A percentile compares a stretch with the other conserved stretches of the same genome.
Conservation (phyloP, 2,797 vertebrate genomes). For the Pangasius macronema region DNA sequence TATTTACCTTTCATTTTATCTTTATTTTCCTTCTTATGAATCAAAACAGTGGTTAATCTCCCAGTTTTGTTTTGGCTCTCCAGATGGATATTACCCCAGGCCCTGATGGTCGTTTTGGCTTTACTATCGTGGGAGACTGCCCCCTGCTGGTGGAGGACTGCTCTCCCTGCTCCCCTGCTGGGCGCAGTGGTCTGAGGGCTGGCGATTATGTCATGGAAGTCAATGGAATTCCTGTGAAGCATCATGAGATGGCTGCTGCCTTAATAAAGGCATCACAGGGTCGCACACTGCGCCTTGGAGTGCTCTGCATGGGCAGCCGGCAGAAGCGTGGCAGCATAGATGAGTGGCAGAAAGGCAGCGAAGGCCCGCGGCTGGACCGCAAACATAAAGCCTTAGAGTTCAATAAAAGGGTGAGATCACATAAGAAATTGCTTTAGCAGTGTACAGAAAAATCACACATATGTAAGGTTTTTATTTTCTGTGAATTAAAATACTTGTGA, state of each 20-base stretch:
- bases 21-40: not conserved
- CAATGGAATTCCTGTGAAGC: conserved; percentile 77
- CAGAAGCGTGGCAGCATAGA: conserved; percentile 67
- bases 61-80: not conserved
- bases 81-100: conserved; percentile 77
- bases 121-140: conserved; percentile 78
- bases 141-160: conserved; percentile 83
- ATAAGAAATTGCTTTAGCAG: not conserved
- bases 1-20: not conserved
- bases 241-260: conserved; percentile 72
- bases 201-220: conserved; percentile 88
- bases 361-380: conserved; percentile 73
- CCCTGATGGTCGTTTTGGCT: conserved; percentile 78
- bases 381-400: conserved; percentile 90
- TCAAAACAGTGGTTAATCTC: not conserved
- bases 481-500: not conserved
- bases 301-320: conserved; percentile 77
- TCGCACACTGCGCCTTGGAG: conserved; percentile 77
- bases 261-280: conserved; percentile 78
- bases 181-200: conserved; percentile 77
- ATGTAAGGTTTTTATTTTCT: not conserved
- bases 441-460: not conserved
- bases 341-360: conserved; percentile 65
- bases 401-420: conserved; percentile 82
- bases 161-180: conserved; percentile 78